Evolutionary conservation across 2,888 invertebrate genomes (phyloP), one percentile per base, ranked within the genome.

Genomic region (Celastrina argiolus): DNA sequence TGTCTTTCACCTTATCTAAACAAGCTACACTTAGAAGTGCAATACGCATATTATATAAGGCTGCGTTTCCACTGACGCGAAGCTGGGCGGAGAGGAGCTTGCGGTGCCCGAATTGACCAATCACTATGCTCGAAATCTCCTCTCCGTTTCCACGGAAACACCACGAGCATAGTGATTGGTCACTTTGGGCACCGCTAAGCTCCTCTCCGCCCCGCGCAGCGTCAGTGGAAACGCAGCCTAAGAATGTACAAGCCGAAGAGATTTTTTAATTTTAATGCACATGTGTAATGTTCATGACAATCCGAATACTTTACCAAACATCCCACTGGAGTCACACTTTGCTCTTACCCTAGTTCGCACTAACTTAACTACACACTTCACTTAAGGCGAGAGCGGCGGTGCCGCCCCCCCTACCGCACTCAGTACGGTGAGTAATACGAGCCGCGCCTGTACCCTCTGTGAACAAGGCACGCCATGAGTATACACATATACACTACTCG

Each of bases 371-470:
- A 72, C 73, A 71, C 71, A 71, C 73, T 66, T 71, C 75, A 72
- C 71, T 71, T 67, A 69, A 71, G 74, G 67, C 76, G 74, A 74
- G 75, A 71, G 73, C 68, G 75, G 75, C 75, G 76, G 75, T 71
- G 67, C 41, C 65, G 68, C 73, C 74, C 81, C 79, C 79, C 75
- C 80, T 80, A 81, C 84, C 84, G 78, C 82, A 82, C 89, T 94
- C 93, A 95, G 93, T 94, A 94, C 74, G 94, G 94, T 81, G 92
- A 91, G 88, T 93, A 94, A 92, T 93, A 94, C 78, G 84, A 84
- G 83, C 94, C 94, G 83, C 95, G 93, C 87, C 94, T 93, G 90
- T 89, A 93, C 82, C 92, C 93, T 93, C 94, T 94, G 92, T 85
- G 90, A 92, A 92, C 88, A 92, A 88, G 87, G 76, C 82, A 82